These are phyloP conservation scores for Parotia lawesii DNA, from an alignment of 2,113 vertebrate genomes.

Conservation along the genomic window DNA sequence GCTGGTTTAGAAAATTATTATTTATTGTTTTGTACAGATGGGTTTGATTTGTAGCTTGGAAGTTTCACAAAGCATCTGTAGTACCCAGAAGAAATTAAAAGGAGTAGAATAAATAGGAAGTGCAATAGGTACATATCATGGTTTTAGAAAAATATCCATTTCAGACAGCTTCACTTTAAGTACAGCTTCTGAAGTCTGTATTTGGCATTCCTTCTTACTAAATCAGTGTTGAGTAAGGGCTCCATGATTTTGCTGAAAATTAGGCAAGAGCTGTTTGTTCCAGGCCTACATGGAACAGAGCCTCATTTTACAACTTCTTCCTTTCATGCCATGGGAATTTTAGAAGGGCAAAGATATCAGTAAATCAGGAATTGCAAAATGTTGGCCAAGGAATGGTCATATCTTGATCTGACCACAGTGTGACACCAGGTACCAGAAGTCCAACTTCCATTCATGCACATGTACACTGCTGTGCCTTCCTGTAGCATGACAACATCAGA, in stretches of 20 bases:
- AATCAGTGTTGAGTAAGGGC: not conserved
- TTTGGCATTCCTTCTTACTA: not conserved
- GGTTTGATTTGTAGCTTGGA: slow-evolving; percentile 71
- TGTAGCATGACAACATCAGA: not conserved
- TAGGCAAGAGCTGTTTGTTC: not conserved
- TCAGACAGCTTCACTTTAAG: not conserved
- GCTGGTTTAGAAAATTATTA: slow-evolving; percentile 44
- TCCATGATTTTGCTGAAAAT: not conserved
- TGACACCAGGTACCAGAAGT: not conserved
- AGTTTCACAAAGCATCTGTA: slow-evolving; percentile 66
- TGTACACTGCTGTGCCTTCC: not conserved
- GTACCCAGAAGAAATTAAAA: slow-evolving; percentile 35
- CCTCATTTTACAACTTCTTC: not conserved
- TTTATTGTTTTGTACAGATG: slow-evolving; percentile 68
- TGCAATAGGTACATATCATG: not conserved
- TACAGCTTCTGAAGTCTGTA: not conserved
- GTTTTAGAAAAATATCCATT: not conserved
- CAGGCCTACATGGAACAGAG: not conserved
- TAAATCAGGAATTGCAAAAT: not conserved
- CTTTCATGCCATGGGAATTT: not conserved
- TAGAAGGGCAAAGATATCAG: not conserved
- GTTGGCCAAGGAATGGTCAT: not conserved
- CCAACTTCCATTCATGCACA: not conserved
- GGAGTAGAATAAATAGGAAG: slow-evolving; percentile 34
- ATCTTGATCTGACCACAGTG: not conserved